Conservation (phyloP, 2,113 vertebrate genomes). For the Chauna torquata region DNA sequence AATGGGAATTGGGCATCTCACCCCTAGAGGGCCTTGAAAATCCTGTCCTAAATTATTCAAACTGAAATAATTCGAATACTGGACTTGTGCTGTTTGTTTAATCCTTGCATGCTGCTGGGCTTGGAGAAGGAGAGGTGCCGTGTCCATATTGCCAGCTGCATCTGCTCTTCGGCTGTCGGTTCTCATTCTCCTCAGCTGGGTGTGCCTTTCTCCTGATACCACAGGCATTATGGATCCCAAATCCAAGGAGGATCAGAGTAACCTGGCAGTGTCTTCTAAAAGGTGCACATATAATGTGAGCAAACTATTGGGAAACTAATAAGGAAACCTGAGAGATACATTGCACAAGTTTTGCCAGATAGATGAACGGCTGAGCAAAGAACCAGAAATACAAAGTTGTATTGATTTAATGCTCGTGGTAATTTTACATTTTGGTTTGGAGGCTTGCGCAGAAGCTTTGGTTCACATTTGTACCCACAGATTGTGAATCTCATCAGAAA, state of each 20-base stretch:
- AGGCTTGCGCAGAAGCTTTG: neutral
- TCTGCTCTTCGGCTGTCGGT: neutral
- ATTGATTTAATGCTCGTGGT: neutral
- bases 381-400: neutral
- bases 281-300: neutral
- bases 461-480: neutral
- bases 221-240: neutral
- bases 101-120: neutral
- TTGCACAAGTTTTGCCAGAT: neutral
- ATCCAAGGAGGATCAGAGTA: neutral
- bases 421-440: neutral
- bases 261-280: neutral
- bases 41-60: constrained; percentile 21
- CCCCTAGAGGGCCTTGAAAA: neutral
- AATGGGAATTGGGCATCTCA: neutral
- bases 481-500: neutral
- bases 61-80: neutral
- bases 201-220: neutral
- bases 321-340: neutral
- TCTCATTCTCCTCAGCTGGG: neutral
- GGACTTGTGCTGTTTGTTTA: neutral
- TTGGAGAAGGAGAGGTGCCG: neutral
- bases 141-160: neutral
- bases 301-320: neutral
- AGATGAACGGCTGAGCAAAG: neutral